These are phyloP conservation scores for Mycteria americana DNA, from an alignment of 2,797 vertebrate species.

Conservation along the genomic window DNA sequence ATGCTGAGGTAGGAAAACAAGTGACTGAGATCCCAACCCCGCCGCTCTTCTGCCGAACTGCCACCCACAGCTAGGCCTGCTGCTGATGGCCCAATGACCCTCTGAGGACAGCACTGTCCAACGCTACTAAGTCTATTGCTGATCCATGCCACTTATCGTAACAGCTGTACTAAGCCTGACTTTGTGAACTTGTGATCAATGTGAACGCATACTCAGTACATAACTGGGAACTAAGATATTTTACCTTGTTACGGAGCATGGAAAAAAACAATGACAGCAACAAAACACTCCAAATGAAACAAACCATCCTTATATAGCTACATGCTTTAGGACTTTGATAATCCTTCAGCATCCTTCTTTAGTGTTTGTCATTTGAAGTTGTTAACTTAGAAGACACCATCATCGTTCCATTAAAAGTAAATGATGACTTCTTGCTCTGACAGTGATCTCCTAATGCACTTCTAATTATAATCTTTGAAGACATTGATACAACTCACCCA, in stretches of 20 bases:
- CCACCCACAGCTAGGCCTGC: not conserved
- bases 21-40: not conserved
- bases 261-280: not conserved
- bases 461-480: not conserved
- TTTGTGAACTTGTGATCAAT: not conserved
- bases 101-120: not conserved
- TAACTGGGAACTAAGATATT: not conserved
- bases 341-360: not conserved
- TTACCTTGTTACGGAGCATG: not conserved
- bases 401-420: not conserved
- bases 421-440: not conserved
- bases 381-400: not conserved
- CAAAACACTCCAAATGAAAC: not conserved
- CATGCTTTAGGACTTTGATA: not conserved
- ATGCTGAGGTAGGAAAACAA: not conserved
- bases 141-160: not conserved
- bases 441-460: not conserved
- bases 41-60: not conserved
- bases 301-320: not conserved
- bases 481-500: not conserved
- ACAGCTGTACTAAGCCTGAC: not conserved
- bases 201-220: rapidly evolving
- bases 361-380: not conserved
- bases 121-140: rapidly evolving
- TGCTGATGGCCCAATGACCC: not conserved